Conservation (phyloP, 2,113 vertebrate species). For the Acanthochromis polyacanthus region DNA sequence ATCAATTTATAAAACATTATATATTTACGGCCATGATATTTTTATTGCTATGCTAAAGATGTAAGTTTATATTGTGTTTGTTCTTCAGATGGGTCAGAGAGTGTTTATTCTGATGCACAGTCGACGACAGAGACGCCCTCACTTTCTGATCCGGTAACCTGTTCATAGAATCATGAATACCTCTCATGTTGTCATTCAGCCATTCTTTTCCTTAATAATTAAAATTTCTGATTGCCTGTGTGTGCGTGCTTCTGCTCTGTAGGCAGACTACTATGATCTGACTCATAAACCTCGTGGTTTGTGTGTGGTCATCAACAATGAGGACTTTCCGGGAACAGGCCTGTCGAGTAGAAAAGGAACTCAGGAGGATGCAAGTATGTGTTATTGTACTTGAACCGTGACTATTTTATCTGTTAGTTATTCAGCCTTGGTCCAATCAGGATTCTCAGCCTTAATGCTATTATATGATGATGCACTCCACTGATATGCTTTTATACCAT, state of each 20-base stretch:
- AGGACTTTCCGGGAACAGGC: fast-evolving
- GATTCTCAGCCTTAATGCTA: not conserved
- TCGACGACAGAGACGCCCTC: fast-evolving
- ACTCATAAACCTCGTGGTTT: slow-evolving; percentile 61
- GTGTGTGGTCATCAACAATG: slow-evolving; percentile 81
- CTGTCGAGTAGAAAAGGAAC: slow-evolving; percentile 43
- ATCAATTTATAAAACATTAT: not conserved
- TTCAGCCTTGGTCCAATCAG: not conserved
- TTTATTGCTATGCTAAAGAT: not conserved
- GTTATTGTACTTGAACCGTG: not conserved
- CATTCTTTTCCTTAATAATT: not conserved
- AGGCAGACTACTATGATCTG: slow-evolving; percentile 67
- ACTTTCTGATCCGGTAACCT: slow-evolving; percentile 46
- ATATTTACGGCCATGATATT: not conserved
- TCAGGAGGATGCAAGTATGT: slow-evolving; percentile 68
- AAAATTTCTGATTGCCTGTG: not conserved
- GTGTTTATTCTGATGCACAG: slow-evolving; percentile 27
- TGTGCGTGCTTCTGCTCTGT: slow-evolving; percentile 13
- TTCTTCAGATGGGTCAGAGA: not conserved
- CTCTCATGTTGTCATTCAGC: not conserved
- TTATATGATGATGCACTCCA: not conserved
- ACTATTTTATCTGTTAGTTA: not conserved
- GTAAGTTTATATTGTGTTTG: not conserved
- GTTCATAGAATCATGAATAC: not conserved
- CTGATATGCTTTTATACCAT: not conserved